Percentiles rank a stretch among this genome's conserved stretches.
Evolutionary conservation across 2,797 vertebrate species (phyloP).

Genomic region (Hydrophis major): DNA sequence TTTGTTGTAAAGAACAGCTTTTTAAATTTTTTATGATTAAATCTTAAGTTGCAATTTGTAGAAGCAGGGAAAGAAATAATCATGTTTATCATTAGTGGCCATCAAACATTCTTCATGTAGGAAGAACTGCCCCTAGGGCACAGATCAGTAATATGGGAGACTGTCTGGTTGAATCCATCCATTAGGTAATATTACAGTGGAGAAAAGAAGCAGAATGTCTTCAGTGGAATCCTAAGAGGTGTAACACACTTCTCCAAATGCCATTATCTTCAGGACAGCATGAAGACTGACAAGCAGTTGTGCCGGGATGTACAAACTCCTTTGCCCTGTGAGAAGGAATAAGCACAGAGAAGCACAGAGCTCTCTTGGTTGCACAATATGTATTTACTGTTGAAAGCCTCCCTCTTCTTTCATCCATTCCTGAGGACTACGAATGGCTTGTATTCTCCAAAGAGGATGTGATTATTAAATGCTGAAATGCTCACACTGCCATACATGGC

Average conservation of each 20-base stretch:
- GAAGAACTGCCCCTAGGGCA: neutral
- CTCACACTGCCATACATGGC: neutral
- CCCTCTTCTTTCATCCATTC: neutral
- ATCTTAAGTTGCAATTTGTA: constrained; percentile 38
- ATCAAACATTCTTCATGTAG: neutral
- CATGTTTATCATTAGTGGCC: constrained; percentile 9
- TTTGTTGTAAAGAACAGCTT: constrained; percentile 45
- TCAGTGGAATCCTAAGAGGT: neutral
- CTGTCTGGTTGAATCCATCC: neutral
- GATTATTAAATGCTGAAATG: constrained; percentile 29
- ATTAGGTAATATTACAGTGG: neutral
- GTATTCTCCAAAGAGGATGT: constrained; percentile 13
- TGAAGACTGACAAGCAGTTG: neutral
- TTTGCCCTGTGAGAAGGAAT: neutral
- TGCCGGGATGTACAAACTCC: neutral
- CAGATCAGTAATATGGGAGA: neutral
- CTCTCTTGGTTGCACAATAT: neutral
- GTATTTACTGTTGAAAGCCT: constrained; percentile 4
- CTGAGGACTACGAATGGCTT: constrained; percentile 19
- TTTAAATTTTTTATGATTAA: constrained; percentile 27
- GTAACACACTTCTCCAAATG: constrained; percentile 1
- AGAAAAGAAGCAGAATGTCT: neutral
- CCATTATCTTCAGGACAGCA: neutral
- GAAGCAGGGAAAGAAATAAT: constrained; percentile 24
- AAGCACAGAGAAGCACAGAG: neutral